A percentile compares a stretch with the other conserved stretches of the same genome.
Conservation (phyloP, 2,888 invertebrate species). For the Acrobeloides nanus region DNA sequence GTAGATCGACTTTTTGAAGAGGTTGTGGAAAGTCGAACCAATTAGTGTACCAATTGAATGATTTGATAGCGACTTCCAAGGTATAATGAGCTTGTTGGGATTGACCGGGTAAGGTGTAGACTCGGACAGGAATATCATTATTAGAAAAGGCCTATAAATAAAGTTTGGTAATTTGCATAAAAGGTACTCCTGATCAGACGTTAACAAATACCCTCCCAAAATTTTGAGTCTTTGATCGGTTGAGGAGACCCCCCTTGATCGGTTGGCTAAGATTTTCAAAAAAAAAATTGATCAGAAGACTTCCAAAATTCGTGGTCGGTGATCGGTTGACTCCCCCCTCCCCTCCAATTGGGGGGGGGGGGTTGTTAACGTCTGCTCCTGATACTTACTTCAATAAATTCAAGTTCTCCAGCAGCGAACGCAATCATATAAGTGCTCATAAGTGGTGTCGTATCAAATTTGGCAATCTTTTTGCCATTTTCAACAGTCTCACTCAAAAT, state of each 20-base stretch:
- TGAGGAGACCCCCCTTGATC: too few species aligned
- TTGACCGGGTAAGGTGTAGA: conserved; percentile 71
- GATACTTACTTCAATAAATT: conserved; percentile 71
- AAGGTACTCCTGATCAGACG: too few species aligned
- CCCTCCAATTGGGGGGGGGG: too few species aligned
- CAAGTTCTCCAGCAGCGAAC: conserved; percentile 86
- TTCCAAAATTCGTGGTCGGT: too few species aligned
- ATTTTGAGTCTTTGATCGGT: too few species aligned
- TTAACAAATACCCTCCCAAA: too few species aligned
- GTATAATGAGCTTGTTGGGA: conserved; percentile 85
- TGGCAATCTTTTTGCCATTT: conserved; percentile 58
- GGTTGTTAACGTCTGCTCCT: too few species aligned
- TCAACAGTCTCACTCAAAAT: conserved; percentile 20
- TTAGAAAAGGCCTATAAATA: conserved; percentile 54
- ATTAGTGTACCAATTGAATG: conserved; percentile 83
- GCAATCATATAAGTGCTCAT: conserved; percentile 95
- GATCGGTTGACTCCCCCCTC: too few species aligned
- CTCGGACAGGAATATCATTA: conserved; percentile 67
- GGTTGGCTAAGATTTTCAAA: too few species aligned
- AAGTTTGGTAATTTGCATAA: too few species aligned
- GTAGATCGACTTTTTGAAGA: conserved; percentile 87
- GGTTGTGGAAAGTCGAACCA: conserved; percentile 92
- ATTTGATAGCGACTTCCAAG: conserved; percentile 78
- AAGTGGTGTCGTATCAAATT: conserved; percentile 62
- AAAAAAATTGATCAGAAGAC: too few species aligned